A percentile compares a stretch with the other conserved stretches of the same genome.
These are phyloP conservation scores for Eupithecia exiguata DNA, from an alignment of 2,888 invertebrate genomes.

Conservation along the genomic window DNA sequence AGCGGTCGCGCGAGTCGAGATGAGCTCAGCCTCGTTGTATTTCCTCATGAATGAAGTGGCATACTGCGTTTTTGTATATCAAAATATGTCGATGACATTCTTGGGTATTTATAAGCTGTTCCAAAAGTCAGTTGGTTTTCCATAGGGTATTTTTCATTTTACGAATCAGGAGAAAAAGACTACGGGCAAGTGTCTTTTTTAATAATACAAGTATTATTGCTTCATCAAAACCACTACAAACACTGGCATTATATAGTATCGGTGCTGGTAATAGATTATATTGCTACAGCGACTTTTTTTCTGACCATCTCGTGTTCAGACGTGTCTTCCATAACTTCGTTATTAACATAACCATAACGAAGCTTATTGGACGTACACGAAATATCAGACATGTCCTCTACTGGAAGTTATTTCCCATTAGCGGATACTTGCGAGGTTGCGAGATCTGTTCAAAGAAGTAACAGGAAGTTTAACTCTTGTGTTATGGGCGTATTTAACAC, in stretches of 20 bases:
- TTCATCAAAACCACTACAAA: background rate
- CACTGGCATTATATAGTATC: background rate
- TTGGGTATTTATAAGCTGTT: background rate
- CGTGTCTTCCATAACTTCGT: background rate
- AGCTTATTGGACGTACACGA: background rate
- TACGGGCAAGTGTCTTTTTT: background rate
- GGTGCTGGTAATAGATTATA: background rate
- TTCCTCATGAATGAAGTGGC: constrained; percentile 10
- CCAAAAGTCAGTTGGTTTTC: background rate
- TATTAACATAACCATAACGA: background rate
- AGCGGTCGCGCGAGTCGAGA: constrained; percentile 53
- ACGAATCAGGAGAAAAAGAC: background rate
- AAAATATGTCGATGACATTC: background rate
- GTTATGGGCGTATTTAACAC: constrained; percentile 23
- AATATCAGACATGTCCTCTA: background rate
- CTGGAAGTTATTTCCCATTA: constrained; percentile 25
- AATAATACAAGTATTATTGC: background rate
- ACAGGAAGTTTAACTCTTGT: constrained; percentile 30
- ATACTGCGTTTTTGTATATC: background rate
- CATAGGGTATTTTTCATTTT: background rate
- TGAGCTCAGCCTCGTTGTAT: constrained; percentile 41
- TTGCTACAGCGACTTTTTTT: background rate
- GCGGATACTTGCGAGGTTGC: constrained; percentile 44
- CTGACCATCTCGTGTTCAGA: background rate
- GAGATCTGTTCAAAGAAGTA: constrained; percentile 34